These are phyloP conservation scores for Channallabes apus DNA, from an alignment of 2,797 vertebrate species.

Conservation along the genomic window DNA sequence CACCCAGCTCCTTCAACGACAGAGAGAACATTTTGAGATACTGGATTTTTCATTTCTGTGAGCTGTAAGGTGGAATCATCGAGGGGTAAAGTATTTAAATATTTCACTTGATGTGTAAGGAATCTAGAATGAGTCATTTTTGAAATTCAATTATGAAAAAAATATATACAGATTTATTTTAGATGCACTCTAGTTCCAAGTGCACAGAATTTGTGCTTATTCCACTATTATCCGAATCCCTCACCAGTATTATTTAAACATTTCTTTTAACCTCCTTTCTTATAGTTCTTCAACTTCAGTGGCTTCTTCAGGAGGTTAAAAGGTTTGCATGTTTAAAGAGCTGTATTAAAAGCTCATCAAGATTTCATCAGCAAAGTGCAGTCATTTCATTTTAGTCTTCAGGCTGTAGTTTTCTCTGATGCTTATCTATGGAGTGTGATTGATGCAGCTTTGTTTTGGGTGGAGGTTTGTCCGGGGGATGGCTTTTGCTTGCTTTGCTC, in stretches of 20 bases:
- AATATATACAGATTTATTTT: too few species aligned
- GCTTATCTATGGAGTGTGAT: conserved; percentile 32
- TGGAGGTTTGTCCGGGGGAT: conserved; percentile 23
- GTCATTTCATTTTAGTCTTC: not conserved
- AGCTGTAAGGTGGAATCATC: too few species aligned
- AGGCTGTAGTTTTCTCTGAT: conserved; percentile 6
- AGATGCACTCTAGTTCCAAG: not conserved
- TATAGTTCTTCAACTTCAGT: not conserved
- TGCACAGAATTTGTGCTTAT: not conserved
- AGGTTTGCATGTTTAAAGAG: conserved; percentile 15
- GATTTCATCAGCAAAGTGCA: not conserved
- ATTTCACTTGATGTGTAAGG: too few species aligned
- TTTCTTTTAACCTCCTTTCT: conserved; percentile 2
- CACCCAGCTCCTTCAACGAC: too few species aligned
- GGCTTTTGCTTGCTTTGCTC: conserved; percentile 29
- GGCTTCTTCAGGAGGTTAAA: not conserved
- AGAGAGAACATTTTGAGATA: too few species aligned
- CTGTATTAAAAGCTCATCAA: not conserved
- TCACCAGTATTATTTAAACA: not conserved
- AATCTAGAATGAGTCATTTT: too few species aligned
- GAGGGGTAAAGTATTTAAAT: too few species aligned
- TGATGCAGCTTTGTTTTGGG: conserved; percentile 35
- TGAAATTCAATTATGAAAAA: too few species aligned
- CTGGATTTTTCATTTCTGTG: too few species aligned
- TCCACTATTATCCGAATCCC: not conserved